Conservation (phyloP, 2,888 invertebrate species). For the Drosophila borealis region DNA sequence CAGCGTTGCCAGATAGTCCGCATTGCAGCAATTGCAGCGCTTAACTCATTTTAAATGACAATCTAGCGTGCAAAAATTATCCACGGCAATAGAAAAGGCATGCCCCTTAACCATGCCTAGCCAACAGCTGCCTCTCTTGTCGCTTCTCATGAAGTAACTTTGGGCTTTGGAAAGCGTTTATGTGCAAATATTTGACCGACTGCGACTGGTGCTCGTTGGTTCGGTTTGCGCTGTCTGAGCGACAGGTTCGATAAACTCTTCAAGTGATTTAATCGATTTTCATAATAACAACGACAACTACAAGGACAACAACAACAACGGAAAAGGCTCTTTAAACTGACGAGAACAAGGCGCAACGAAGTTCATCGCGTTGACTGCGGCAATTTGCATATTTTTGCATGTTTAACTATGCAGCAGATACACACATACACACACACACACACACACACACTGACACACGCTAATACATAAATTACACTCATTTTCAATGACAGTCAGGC, state of each 20-base stretch:
- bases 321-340: slow-evolving; percentile 70
- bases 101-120: neutral
- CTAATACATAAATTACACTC: slow-evolving; percentile 78
- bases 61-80: slow-evolving; percentile 82
- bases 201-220: slow-evolving; percentile 17
- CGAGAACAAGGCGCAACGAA: slow-evolving; percentile 57
- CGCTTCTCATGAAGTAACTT: slow-evolving; percentile 31
- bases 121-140: neutral
- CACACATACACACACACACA: slow-evolving; percentile 31
- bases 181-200: slow-evolving; percentile 60
- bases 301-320: slow-evolving; percentile 30
- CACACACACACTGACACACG: slow-evolving; percentile 32
- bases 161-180: slow-evolving; percentile 21
- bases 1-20: slow-evolving; percentile 56
- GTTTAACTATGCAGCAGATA: slow-evolving; percentile 69
- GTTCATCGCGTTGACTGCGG: slow-evolving; percentile 79
- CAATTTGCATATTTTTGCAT: slow-evolving; percentile 79
- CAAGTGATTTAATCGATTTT: slow-evolving; percentile 75
- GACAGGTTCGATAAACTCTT: slow-evolving; percentile 78
- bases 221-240: neutral
- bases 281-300: slow-evolving; percentile 25
- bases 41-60: slow-evolving; percentile 84
- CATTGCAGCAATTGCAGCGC: slow-evolving; percentile 71
- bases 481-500: slow-evolving; percentile 75
- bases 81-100: slow-evolving; percentile 34